phyloP scores from a whole-genome alignment of 2,888 invertebrate genomes.

The Apeira syringaria region DNA sequence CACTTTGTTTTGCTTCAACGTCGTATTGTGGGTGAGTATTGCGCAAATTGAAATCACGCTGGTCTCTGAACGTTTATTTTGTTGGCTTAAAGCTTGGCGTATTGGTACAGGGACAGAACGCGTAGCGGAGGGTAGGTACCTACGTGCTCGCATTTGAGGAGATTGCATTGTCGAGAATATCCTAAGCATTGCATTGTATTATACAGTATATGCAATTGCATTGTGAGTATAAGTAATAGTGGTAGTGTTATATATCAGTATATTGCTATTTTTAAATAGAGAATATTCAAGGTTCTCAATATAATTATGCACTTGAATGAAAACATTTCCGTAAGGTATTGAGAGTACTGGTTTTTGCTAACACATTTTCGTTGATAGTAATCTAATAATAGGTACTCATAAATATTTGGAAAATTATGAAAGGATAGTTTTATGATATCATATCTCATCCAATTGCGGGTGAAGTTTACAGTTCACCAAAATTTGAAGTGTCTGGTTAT shows the following conservation, averaged over 20 bases:
- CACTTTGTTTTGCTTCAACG: constrained; percentile 91
- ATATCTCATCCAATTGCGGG: too few species aligned
- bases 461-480: too few species aligned
- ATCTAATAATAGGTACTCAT: too few species aligned
- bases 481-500: too few species aligned
- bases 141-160: constrained; percentile 17
- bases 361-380: too few species aligned
- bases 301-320: too few species aligned
- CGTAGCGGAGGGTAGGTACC: constrained; percentile 4
- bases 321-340: too few species aligned
- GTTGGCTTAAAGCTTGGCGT: constrained; percentile 37
- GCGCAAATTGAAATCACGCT: constrained; percentile 32
- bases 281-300: not conserved
- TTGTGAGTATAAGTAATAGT: too few species aligned
- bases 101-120: constrained; percentile 10
- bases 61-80: constrained; percentile 28
- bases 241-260: too few species aligned
- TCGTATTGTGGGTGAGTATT: constrained; percentile 89
- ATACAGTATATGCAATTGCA: constrained; percentile 2
- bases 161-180: constrained; percentile 9
- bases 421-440: too few species aligned
- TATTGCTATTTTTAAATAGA: constrained; percentile 1
- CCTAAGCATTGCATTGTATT: constrained; percentile 1
- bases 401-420: too few species aligned
- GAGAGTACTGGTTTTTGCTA: too few species aligned